Evolutionary conservation across 2,797 vertebrate species (phyloP).

Genomic region (Prionace glauca): DNA sequence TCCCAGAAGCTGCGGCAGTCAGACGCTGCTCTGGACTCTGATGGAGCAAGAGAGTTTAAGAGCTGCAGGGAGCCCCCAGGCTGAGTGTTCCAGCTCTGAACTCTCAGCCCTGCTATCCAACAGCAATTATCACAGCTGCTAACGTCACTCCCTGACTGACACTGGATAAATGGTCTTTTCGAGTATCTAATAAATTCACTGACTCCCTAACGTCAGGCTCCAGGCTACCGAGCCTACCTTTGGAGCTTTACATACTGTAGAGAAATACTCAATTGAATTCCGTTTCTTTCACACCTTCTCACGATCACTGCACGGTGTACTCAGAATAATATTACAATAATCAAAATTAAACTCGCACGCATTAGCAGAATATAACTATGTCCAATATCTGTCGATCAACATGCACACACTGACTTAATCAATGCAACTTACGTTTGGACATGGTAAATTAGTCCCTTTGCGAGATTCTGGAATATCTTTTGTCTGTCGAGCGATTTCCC

Average conservation of each 20-base stretch:
- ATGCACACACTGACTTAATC: neutral
- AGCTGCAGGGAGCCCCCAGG: slow-evolving; percentile 17
- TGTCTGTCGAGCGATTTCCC: neutral
- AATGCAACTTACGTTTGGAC: neutral
- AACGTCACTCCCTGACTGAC: slow-evolving; percentile 36
- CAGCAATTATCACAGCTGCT: slow-evolving; percentile 37
- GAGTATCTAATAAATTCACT: slow-evolving; percentile 29
- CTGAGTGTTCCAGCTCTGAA: slow-evolving; percentile 33
- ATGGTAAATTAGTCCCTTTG: neutral
- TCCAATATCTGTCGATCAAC: neutral
- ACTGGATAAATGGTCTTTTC: slow-evolving; percentile 34
- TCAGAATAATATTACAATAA: neutral
- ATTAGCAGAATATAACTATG: slow-evolving; percentile 8
- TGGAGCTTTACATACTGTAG: neutral
- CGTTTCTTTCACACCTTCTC: slow-evolving; percentile 20
- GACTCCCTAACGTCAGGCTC: slow-evolving; percentile 31
- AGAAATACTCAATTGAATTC: slow-evolving; percentile 24
- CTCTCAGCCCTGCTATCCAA: slow-evolving; percentile 30
- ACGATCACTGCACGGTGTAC: neutral
- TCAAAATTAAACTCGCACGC: neutral
- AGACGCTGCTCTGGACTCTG: slow-evolving; percentile 25
- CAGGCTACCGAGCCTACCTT: slow-evolving; percentile 26
- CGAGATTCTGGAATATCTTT: neutral
- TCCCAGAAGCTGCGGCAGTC: slow-evolving; percentile 32
- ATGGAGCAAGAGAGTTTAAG: slow-evolving; percentile 29